Base-by-base conservation (phyloP, 1,140 invertebrate genomes). In the Drosophila repleta region DNA sequence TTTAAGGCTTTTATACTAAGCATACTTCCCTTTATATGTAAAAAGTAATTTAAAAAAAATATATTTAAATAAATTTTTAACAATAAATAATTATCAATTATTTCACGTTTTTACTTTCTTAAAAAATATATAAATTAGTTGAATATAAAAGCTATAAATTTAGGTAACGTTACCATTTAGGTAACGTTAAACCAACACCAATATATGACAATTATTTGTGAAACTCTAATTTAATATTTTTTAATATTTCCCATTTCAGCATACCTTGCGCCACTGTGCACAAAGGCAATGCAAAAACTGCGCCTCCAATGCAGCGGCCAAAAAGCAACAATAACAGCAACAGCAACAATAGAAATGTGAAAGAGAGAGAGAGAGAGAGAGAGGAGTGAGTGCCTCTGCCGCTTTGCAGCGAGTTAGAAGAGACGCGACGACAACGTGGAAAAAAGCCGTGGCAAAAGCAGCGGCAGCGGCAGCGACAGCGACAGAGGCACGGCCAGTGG, bases 301-400 rank as follows among this genome's bases (percentile, higher is more conserved):
- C 71, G 75, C 48, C 71, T 74, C 68, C 74, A 74, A 78, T 66
- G 74, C 79, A 82, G 66, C 71, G 58, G 76, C 78, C 69, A 58
- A 58, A 74, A 74, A 75, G 81, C 78, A 85, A 75, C 69, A 70
- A 81, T 13, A 15, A 6, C 37, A 39, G 6, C 56, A 51, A 51
- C 24, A 29, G 7, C 56, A 51, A 52, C 15, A 52, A 52, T 29
- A 17, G 15, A 29, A 52, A 35, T 52, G 49, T 21, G 57, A 37
- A 65, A 37, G n/a, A n/a, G n/a, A n/a, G n/a, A n/a, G n/a, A n/a
- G n/a, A n/a, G n/a, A 65, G 51, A 32, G 43, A 18, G 61, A 41
- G 45, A 35, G 52, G 57, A 29, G 43, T 37, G 45, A 57, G 46
- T 51, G 6, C 57, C 5, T 24, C 57, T n/a, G 45, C 46, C 52